Conservation (phyloP, 2,888 invertebrate species). For the Villa cingulata region DNA sequence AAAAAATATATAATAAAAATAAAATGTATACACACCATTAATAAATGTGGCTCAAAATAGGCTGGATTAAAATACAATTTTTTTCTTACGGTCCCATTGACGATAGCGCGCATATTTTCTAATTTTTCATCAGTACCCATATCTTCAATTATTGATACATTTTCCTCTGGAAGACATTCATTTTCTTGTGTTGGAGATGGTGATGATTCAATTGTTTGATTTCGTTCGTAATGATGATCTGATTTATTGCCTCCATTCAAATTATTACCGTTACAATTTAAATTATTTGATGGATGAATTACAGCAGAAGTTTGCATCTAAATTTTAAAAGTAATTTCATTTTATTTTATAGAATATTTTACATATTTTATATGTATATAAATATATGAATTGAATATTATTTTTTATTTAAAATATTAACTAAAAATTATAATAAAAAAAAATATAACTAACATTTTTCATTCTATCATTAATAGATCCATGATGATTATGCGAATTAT, state of each 20-base stretch:
- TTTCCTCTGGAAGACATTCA: constrained; percentile 69
- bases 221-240: constrained; percentile 13
- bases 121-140: constrained; percentile 48
- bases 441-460: constrained; percentile 27
- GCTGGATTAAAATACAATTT: constrained; percentile 84
- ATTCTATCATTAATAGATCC: constrained; percentile 19
- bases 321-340: constrained; percentile 11
- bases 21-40: constrained; percentile 47
- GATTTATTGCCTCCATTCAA: constrained; percentile 7
- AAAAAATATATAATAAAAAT: not conserved
- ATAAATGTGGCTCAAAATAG: constrained; percentile 75
- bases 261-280: not conserved
- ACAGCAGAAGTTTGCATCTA: constrained; percentile 54
- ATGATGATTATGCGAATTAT: constrained; percentile 6
- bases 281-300: constrained; percentile 45
- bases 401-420: not conserved
- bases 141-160: constrained; percentile 74
- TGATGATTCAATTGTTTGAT: constrained; percentile 20
- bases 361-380: too few relatives aligned
- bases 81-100: constrained; percentile 55
- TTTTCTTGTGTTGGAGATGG: constrained; percentile 33
- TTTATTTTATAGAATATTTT: too few relatives aligned
- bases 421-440: not conserved
- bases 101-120: constrained; percentile 48
- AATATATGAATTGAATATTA: not conserved